Conservation (phyloP, 2,888 invertebrate genomes). For the Pardosa pseudoannulata region DNA sequence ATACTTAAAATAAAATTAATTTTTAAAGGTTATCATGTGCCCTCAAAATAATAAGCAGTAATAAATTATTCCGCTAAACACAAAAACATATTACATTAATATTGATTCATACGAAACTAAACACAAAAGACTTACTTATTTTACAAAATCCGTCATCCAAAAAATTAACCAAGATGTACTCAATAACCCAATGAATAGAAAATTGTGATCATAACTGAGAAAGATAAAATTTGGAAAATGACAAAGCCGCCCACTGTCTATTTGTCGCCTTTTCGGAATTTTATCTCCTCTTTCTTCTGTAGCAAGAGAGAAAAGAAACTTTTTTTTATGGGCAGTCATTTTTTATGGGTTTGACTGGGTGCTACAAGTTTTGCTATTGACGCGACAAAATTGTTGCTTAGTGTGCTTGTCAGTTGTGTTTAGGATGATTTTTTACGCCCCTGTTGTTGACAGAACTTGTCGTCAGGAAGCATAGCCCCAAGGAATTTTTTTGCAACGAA, state of each 20-base stretch:
- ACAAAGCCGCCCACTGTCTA: constrained; percentile 10
- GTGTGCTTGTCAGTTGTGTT: constrained; percentile 40
- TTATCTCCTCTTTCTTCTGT: constrained; percentile 32
- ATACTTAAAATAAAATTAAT: too few species aligned
- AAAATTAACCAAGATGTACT: too few species aligned
- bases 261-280: constrained; percentile 2
- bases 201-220: too few species aligned
- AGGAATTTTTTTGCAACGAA: background rate
- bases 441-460: constrained; percentile 40
- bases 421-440: constrained; percentile 28
- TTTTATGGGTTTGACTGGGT: constrained; percentile 1
- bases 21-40: too few species aligned
- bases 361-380: constrained; percentile 22
- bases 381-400: constrained; percentile 39
- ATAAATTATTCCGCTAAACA: too few species aligned
- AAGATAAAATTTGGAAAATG: too few species aligned
- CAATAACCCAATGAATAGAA: too few species aligned
- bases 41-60: too few species aligned
- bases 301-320: background rate
- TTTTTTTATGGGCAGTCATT: constrained; percentile 31
- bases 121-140: too few species aligned
- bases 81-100: too few species aligned
- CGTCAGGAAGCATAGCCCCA: background rate
- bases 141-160: too few species aligned
- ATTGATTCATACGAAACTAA: too few species aligned